Base-by-base conservation (phyloP, 2,888 invertebrate genomes). In the Lissonota sp. region DNA sequence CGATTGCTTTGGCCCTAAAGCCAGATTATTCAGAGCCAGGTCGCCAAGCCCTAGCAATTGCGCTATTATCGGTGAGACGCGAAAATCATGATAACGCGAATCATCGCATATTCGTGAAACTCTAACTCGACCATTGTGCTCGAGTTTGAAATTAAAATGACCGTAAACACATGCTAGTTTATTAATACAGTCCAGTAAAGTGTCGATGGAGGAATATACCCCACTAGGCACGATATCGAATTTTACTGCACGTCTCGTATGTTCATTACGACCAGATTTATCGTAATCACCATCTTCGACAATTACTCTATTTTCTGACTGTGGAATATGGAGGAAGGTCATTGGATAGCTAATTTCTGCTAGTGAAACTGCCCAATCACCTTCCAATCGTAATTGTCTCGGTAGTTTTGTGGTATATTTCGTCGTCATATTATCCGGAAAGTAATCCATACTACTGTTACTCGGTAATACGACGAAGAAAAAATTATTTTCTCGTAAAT, bases 391-490 rank as follows among this genome's bases (percentile, higher is more conserved):
- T 10, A 58, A 39, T 40, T 39, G 26, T 5, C 76, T 64, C 7
- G 84, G 84, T 63, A 90, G 58, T 12, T 86, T 84, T 6, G 87
- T 89, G 12, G 46, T 78, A 72, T 84, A 90, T 49, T 80, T 69
- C 6, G 87, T 78, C 4, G 87, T 82, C 26, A 82, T 87, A 73
- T 89, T 89, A 40, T 84, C 72, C 0, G 85, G 84, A 82, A 85
- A 88, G 66, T 85, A 86, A 0, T 69, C 1, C 80, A 85, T 83
- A 10, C 86, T 86, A 53, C 84, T 86, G 73, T 88, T 86, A 40
- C 83, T 84, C 12, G 84, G 71, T 0, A 88, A 60, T 5, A 85
- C 87, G 1, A 87, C 8, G 4, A 26, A 26, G 73, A 84, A 87
- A 83, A 88, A 87, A 14, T 82, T 72, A 8, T 82, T 4, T n/a